Evolutionary conservation across 2,113 vertebrate genomes (phyloP), one percentile per base, ranked within the genome.

Genomic region (Corythaeola cristata): DNA sequence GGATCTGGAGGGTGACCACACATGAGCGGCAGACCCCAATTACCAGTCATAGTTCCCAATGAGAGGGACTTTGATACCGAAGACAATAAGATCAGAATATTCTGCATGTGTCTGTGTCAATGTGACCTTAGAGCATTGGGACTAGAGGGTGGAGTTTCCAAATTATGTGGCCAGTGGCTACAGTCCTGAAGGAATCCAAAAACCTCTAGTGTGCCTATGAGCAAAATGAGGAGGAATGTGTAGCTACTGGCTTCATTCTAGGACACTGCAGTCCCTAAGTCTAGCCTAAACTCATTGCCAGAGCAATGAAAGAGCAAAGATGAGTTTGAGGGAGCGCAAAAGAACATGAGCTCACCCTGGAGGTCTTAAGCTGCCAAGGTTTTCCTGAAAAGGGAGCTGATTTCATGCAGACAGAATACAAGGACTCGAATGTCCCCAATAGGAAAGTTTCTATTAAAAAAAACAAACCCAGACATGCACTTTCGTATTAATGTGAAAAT

Each of bases 361-460:
- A 28, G 52, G 93, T 96, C 79, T 93, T 27, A 63, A 78, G 91
- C 85, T 98, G 98, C 97, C 98, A 98, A 95, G 52, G 67, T 97
- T 88, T 88, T 94, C 98, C 97, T 97, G 97, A 97, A 97, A 97
- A 97, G 96, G 96, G 97, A 98, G 90, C 85, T 11, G 86, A 89
- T 92, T 97, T 96, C 95, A 95, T 93, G 86, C 89, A 96, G 94
- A 88, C 96, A 95, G 95, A 97, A 83, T 56, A 94, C 96, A 98
- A 97, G 97, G 94, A 98, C 97, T 93, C 4, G 13, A 96, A 96
- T 98, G 98, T 98, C 97, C 97, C 89, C 91, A 97, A 12, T 97
- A 97, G 98, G 97, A 98, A 98, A 97, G 89, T 98, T 97, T 98
- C 97, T 98, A 97, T 98, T 97, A 94, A 98, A 98, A 98, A 97